Evolutionary conservation across 2,888 invertebrate species (phyloP), one percentile per base, ranked within the genome.

Genomic region (Heteropelma amictum): DNA sequence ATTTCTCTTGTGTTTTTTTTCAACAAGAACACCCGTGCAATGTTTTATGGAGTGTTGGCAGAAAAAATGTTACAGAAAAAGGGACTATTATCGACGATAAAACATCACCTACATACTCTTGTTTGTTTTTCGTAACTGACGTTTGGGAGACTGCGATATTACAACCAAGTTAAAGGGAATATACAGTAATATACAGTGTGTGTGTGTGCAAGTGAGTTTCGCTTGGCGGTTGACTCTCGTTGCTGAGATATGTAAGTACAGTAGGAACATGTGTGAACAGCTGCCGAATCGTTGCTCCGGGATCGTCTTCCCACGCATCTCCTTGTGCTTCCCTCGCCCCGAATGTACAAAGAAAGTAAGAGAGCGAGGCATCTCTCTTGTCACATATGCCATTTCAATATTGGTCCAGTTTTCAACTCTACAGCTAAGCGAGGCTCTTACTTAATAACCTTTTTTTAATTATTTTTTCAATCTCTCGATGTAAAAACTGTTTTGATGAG

Each of bases 271-370:
- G 85, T 87, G 87, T 86, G 85, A 86, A 86, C 87, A 87, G 85
- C 86, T 88, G 87, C 76, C 82, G 84, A 85, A 84, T 79, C 76
- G 68, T 74, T 28, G 73, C 67, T 69, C 54, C 64, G 67, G 72
- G 68, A 80, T 81, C 72, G 81, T 81, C 86, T 88, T 88, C 87
- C 88, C 88, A 88, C 88, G 88, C 86, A 83, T 83, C 82, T 85
- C 81, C 79, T 77, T 79, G 72, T 76, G 75, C 72, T 70, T 71
- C 35, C 19, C 53, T 71, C 64, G 54, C 69, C 45, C 70, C 65
- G 49, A 58, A 10, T 45, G 17, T 30, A 64, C 17, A 40, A 8
- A 28, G 51, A 40, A 28, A 33, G 58, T 19, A 12, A 49, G 23
- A 58, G 45, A 42, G 30, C 5, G 45, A 45, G 53, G 38, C 38